phyloP scores from a whole-genome alignment of 2,797 vertebrate genomes.

The Acropternis orthonyx region DNA sequence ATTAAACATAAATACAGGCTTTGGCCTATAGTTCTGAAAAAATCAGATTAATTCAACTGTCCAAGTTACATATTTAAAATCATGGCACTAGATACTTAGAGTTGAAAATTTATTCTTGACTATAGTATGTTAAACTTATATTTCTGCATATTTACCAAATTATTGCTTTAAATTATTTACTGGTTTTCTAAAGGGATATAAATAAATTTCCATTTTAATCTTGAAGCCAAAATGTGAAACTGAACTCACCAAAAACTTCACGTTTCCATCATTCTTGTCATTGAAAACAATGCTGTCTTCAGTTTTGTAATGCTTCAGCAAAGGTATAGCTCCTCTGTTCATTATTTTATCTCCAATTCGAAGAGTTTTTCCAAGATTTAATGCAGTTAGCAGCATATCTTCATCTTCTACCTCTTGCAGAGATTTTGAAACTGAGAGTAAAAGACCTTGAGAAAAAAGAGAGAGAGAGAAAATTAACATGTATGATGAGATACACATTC shows the following conservation, averaged over 20 bases:
- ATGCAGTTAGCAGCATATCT: conserved; percentile 66
- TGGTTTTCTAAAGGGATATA: background rate
- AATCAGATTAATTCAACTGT: background rate
- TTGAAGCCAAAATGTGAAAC: background rate
- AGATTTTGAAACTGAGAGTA: conserved; percentile 76
- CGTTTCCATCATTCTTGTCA: conserved; percentile 74
- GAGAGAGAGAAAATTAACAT: conserved; percentile 78
- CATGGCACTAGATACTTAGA: background rate
- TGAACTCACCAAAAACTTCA: conserved; percentile 67
- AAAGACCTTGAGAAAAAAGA: conserved; percentile 83
- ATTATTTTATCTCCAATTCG: conserved; percentile 68
- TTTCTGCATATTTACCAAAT: background rate
- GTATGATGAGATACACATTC: conserved; percentile 77
- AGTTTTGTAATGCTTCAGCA: conserved; percentile 71
- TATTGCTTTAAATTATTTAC: background rate
- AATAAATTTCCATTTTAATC: background rate
- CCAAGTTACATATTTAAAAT: background rate
- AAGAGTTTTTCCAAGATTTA: conserved; percentile 69
- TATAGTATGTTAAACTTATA: background rate
- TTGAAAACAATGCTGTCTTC: conserved; percentile 72
- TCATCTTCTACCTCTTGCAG: conserved; percentile 75
- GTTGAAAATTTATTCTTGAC: background rate
- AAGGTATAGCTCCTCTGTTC: conserved; percentile 35
- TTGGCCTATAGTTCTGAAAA: background rate
- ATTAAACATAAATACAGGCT: background rate